Evolutionary conservation across 1,140 invertebrate genomes (phyloP), one percentile per base, ranked within the genome.

Genomic region (Aricia agestis): DNA sequence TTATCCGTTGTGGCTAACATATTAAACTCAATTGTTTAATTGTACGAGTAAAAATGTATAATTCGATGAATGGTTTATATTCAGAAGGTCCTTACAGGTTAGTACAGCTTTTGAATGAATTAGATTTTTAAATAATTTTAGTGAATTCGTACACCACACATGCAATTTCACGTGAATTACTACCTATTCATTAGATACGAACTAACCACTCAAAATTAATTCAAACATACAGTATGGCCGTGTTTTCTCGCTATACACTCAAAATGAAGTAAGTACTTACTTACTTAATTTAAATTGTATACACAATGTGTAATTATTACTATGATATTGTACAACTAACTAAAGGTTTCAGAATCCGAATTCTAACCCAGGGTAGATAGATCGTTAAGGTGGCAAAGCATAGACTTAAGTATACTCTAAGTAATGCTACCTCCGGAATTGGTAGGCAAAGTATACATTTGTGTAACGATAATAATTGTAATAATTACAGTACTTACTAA

Each of bases 11-110:
- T 68, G 74, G 77, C 71, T 76, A 77, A 70, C 78, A 75, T 78
- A 75, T 58, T 67, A 73, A 72, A 72, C 72, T 71, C 75, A 66
- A 72, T 74, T 73, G 69, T 65, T 69, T 70, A 57, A 68, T 68
- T 73, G 76, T 67, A 17, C 66, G 65, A 63, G 74, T 31, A 32
- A 85, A 76, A 76, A 91, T 91, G 89, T 89, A 87, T 78, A 79
- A 81, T 52, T 76, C 76, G 10, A 86, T 91, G 79, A 89, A 88
- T 68, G 89, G 89, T 74, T 78, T 89, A 25, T 91, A 91, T 70
- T 84, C 83, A 0, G 87, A 91, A 31, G 74, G 76, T 13, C 79
- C 81, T 32, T 89, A 89, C 89, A 91, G 89, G 89, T 91, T 89
- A 89, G 86, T 78, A 73, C 42, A 65, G 17, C 69, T 75, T 66